A percentile compares a stretch with the other conserved stretches of the same genome.
Conservation (phyloP, 1,140 invertebrate species). For the Diorhabda elongata region DNA sequence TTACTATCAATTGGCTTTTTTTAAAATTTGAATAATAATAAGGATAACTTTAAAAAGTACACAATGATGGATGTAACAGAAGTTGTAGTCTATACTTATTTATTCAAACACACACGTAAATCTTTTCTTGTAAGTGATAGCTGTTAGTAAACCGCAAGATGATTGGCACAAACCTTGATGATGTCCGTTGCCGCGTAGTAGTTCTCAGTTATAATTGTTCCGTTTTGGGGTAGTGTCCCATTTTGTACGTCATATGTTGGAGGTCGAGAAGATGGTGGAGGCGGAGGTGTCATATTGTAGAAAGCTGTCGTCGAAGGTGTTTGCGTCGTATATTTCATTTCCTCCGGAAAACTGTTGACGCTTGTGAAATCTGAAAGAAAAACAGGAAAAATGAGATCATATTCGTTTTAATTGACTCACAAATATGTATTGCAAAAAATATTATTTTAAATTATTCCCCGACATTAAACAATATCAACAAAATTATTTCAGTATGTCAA, state of each 20-base stretch:
- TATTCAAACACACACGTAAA: no score
- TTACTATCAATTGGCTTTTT: no score
- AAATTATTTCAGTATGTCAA: no score
- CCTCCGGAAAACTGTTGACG: slow-evolving; percentile 52
- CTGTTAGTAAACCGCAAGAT: not conserved
- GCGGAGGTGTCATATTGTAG: slow-evolving; percentile 46
- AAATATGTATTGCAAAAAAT: no score
- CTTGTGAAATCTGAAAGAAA: slow-evolving; percentile 51
- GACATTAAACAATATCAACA: no score
- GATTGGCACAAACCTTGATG: slow-evolving; percentile 50
- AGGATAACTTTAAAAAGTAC: no score
- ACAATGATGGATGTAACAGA: no score
- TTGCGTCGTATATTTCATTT: slow-evolving; percentile 49
- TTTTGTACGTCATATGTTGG: slow-evolving; percentile 47
- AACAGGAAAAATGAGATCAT: slow-evolving; percentile 1
- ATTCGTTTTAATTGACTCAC: not conserved
- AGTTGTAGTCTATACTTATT: no score
- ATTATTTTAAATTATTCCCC: no score
- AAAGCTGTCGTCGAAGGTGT: slow-evolving; percentile 3
- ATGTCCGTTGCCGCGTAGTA: slow-evolving; percentile 74
- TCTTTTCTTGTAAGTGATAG: no score
- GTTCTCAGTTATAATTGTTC: slow-evolving; percentile 42
- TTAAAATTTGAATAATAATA: no score
- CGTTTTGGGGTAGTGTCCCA: slow-evolving; percentile 39
- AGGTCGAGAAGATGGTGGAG: slow-evolving; percentile 44